Evolutionary conservation across 2,113 vertebrate genomes (phyloP).

Genomic region (Cryptomyrus ogoouensis): DNA sequence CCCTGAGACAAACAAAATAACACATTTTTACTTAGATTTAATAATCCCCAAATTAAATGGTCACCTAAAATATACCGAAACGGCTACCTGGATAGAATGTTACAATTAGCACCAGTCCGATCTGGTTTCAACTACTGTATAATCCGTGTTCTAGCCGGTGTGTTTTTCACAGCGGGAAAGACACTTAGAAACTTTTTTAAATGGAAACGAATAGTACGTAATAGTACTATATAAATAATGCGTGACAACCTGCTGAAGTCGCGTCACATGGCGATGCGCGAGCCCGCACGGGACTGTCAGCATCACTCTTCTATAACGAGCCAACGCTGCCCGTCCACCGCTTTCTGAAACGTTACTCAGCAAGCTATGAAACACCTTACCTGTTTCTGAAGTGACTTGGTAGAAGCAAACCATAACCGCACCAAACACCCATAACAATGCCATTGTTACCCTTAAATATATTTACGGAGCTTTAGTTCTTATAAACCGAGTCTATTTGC

Average conservation of each 20-base stretch:
- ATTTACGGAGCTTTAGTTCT: neutral
- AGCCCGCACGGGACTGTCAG: neutral
- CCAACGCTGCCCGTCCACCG: neutral
- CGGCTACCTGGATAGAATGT: neutral
- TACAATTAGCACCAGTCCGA: neutral
- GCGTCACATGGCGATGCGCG: neutral
- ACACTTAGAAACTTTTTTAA: neutral
- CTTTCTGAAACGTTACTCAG: neutral
- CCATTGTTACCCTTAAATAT: slow-evolving; percentile 39
- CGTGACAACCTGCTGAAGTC: neutral
- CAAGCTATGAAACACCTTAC: slow-evolving; percentile 43
- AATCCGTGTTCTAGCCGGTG: neutral
- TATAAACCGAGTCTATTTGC: neutral
- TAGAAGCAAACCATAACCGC: slow-evolving; percentile 52
- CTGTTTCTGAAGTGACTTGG: slow-evolving; percentile 51
- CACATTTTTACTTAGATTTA: neutral
- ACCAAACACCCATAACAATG: slow-evolving; percentile 48
- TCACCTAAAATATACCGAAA: neutral
- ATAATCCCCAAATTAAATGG: neutral
- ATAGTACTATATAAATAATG: neutral
- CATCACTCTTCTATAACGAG: neutral
- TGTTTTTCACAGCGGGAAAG: neutral
- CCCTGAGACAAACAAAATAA: neutral
- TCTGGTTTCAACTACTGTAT: neutral
- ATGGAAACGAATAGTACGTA: neutral